Conservation (phyloP, 2,113 vertebrate species). For the Dasypus novemcinctus region DNA sequence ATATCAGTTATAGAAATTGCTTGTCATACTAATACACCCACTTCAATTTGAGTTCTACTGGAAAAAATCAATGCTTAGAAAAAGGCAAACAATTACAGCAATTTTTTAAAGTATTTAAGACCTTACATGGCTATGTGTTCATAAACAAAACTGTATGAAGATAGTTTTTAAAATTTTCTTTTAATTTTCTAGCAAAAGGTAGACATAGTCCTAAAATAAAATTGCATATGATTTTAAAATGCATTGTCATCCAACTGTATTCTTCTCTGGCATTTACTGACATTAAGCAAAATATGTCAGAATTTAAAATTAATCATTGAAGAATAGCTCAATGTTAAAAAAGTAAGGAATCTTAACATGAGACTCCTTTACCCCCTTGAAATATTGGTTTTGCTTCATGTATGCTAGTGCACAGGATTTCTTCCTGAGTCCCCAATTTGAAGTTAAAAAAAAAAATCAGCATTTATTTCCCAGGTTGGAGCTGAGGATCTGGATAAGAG, state of each 20-base stretch:
- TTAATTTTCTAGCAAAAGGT: background rate
- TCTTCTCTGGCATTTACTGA: background rate
- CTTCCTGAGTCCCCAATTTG: background rate
- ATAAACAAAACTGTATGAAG: background rate
- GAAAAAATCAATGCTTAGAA: slow-evolving; percentile 9
- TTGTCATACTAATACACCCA: background rate
- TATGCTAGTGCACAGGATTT: background rate
- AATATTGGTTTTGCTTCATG: background rate
- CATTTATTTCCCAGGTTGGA: background rate
- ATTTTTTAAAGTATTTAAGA: background rate
- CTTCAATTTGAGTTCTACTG: background rate
- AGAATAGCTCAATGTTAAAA: background rate
- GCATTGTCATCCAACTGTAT: background rate
- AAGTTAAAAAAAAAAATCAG: background rate
- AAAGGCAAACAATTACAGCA: background rate
- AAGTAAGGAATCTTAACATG: background rate
- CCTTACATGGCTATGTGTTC: background rate
- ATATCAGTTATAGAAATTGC: background rate
- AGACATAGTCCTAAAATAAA: slow-evolving; percentile 36
- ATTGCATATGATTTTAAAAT: slow-evolving; percentile 5
- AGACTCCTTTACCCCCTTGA: background rate
- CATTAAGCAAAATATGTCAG: background rate
- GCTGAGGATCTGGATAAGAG: background rate
- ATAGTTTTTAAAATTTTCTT: background rate
- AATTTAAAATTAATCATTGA: slow-evolving; percentile 19